A percentile compares a stretch with the other conserved stretches of the same genome.
These are phyloP conservation scores for Isaurus tuberculatus DNA, from an alignment of 92 coral and sea anemone genomes.

Conservation along the genomic window DNA sequence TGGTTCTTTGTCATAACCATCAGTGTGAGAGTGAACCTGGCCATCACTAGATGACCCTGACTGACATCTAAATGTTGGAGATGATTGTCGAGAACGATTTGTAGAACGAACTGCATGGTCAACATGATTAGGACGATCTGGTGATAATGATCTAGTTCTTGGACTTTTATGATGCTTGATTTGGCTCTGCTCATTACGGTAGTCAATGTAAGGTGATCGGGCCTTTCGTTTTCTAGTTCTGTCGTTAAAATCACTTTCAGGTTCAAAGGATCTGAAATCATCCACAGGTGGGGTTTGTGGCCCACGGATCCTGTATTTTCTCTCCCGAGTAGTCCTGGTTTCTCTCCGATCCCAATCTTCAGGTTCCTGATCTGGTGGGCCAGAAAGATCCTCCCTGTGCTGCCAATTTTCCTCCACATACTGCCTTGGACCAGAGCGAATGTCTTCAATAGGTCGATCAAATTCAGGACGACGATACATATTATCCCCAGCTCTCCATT, in stretches of 20 bases:
- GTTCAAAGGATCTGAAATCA: constrained; percentile 72
- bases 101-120: constrained; percentile 50
- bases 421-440: constrained; percentile 57
- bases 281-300: constrained; percentile 82
- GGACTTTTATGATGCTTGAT: constrained; percentile 79
- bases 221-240: constrained; percentile 81
- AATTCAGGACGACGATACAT: constrained; percentile 63
- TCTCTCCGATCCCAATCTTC: constrained; percentile 87
- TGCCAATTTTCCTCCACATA: constrained; percentile 74
- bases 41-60: constrained; percentile 82
- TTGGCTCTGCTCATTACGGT: constrained; percentile 68
- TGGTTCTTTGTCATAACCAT: constrained; percentile 64
- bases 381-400: constrained; percentile 67
- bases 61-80: constrained; percentile 74
- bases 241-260: constrained; percentile 60
- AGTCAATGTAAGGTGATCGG: constrained; percentile 71
- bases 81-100: constrained; percentile 78
- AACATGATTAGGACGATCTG: constrained; percentile 63
- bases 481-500: constrained; percentile 80
- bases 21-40: constrained; percentile 73
- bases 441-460: constrained; percentile 74
- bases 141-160: constrained; percentile 90
- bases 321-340: constrained; percentile 73
- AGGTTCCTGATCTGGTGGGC: constrained; percentile 65
- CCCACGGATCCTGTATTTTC: constrained; percentile 74